Conservation (phyloP, 92 coral and sea anemone species). For the Porites divaricata region DNA sequence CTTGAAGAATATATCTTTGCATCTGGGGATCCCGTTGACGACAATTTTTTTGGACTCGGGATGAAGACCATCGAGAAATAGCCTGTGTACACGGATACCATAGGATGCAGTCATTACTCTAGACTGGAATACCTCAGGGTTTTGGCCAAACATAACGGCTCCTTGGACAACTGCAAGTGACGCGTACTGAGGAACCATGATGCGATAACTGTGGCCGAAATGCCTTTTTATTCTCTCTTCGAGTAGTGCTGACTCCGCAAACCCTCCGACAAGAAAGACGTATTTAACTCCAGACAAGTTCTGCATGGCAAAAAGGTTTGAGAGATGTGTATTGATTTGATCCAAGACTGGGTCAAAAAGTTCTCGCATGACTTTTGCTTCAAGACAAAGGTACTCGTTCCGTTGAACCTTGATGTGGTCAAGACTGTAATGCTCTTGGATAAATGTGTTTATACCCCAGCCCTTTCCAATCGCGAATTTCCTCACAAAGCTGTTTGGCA, state of each 20-base stretch:
- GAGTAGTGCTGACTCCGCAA: constrained; percentile 65
- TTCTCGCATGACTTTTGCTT: constrained; percentile 50
- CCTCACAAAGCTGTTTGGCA: constrained; percentile 60
- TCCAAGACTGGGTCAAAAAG: constrained; percentile 63
- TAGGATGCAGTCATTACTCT: constrained; percentile 58
- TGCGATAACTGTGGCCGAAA: constrained; percentile 27
- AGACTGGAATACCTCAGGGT: constrained; percentile 58
- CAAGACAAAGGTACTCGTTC: constrained; percentile 63
- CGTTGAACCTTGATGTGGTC: constrained; percentile 49
- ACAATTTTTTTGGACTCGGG: constrained; percentile 53
- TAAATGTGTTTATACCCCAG: constrained; percentile 48
- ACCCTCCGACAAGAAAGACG: constrained; percentile 76
- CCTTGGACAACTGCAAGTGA: constrained; percentile 73
- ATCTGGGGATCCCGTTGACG: constrained; percentile 55
- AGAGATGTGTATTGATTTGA: constrained; percentile 51
- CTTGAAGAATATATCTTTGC: constrained; percentile 68
- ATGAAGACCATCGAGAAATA: constrained; percentile 53
- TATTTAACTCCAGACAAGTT: constrained; percentile 53
- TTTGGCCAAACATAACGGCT: constrained; percentile 76
- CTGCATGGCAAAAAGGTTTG: constrained; percentile 35
- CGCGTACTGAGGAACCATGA: constrained; percentile 66
- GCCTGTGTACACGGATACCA: constrained; percentile 57
- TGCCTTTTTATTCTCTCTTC: constrained; percentile 49
- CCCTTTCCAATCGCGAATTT: constrained; percentile 43
- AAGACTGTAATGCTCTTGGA: constrained; percentile 42